Evolutionary conservation across 37 sponge, comb jelly and placozoan species (phyloP), one percentile per base, ranked within the genome.

Genomic region (Ephydatia muelleri): DNA sequence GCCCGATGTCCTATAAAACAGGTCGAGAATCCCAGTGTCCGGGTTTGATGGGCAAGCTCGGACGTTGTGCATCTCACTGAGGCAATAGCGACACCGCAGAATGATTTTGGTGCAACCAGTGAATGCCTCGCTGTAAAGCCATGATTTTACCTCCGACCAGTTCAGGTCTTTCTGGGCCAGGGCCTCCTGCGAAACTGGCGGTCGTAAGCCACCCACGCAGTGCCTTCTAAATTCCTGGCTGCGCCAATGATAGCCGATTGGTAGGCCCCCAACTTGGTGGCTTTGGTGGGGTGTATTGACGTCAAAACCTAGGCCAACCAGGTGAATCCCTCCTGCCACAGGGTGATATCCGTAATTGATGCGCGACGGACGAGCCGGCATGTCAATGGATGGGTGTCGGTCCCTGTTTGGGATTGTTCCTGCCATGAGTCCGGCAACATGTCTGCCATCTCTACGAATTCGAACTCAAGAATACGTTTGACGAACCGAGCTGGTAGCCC

Each of bases 381-480:
- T 77, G 78, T 28, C 26, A 43, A 43, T 39, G 78, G 78, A 47
- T 43, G 78, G 64, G n/a, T 23, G 39, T 49, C 78, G 32, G 78
- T 27, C n/a, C 25, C 64, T 3, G 26, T 39, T n/a, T 43, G 26
- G 48, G 78, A 23, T 9, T 26, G 8, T 22, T 77, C 80, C 6
- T 43, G 43, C 3, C 43, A 43, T 6, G 43, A 3, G n/a, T 80
- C 80, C 2, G 68, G 64, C 25, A 68, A 32, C 23, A 80, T 66
- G 37, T 80, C 80, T 23, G 80, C 32, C 68, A 80, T 80, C 23
- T 80, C 80, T 31, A 80, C 68, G 31, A 80, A 80, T 26, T 67
- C 80, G 22, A 80, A 33, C 36, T 65, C 80, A 11, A 80, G 37
- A 25, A 80, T 80, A 3, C 68, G 67, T 31, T 80, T 80, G 37